Conservation (phyloP, 2,113 vertebrate species). For the Gorsachius goisagi region DNA sequence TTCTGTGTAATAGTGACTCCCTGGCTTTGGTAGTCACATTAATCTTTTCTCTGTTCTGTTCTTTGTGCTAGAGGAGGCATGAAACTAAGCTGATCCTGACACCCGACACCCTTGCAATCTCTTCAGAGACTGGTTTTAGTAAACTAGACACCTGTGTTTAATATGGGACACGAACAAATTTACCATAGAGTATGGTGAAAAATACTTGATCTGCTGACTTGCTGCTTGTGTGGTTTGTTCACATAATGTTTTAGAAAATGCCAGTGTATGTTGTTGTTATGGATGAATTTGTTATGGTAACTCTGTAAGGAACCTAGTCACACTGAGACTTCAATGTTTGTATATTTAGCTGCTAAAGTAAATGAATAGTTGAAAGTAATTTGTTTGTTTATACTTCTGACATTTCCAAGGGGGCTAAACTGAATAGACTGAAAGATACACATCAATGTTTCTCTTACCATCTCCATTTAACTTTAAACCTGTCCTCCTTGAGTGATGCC, state of each 20-base stretch:
- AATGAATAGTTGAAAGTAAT: background rate
- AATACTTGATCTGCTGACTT: background rate
- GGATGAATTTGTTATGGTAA: background rate
- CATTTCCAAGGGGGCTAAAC: background rate
- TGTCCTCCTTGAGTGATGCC: background rate
- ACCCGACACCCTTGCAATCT: background rate
- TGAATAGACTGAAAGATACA: background rate
- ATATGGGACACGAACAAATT: background rate
- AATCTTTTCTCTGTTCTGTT: background rate
- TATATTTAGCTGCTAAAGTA: background rate
- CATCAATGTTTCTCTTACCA: background rate
- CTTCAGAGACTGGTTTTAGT: background rate
- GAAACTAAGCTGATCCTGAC: background rate
- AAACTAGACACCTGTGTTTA: background rate
- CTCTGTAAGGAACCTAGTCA: background rate
- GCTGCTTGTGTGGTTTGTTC: background rate
- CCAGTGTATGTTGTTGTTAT: background rate
- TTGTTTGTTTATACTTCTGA: background rate
- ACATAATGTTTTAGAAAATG: background rate
- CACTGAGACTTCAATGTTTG: background rate
- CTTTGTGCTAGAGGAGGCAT: background rate
- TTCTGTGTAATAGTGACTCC: background rate
- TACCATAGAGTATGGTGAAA: background rate
- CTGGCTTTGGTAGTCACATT: background rate
- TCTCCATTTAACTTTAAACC: background rate